phyloP scores from a whole-genome alignment of 2,888 invertebrate genomes.

The Eristalis intricaria region DNA sequence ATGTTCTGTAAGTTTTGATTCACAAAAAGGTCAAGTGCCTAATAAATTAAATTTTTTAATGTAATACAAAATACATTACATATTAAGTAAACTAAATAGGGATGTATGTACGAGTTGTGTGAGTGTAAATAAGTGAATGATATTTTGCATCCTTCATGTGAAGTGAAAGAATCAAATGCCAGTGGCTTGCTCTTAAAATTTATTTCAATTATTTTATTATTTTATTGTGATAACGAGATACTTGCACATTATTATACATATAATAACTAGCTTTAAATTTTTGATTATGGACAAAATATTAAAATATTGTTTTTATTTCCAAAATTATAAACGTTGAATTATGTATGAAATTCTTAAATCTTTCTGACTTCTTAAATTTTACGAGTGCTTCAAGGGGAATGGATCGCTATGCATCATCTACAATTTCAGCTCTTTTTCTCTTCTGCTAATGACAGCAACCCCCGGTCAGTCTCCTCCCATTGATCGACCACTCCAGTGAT shows the following conservation, averaged over 20 bases:
- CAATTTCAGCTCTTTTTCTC: not conserved
- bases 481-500: too few relatives aligned
- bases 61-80: not conserved
- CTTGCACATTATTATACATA: not conserved
- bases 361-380: too few relatives aligned
- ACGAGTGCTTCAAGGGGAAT: not conserved
- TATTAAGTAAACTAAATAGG: not conserved
- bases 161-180: not conserved
- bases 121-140: conserved; percentile 45
- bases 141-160: not conserved
- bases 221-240: not conserved
- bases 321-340: not conserved
- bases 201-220: not conserved
- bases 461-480: too few relatives aligned
- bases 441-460: too few relatives aligned
- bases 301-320: too few relatives aligned
- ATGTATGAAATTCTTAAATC: not conserved
- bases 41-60: conserved; percentile 27
- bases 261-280: not conserved
- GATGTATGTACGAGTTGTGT: conserved; percentile 10
- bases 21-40: conserved; percentile 44
- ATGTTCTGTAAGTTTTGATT: conserved; percentile 42
- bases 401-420: not conserved
- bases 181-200: not conserved
- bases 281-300: not conserved